phyloP scores from a whole-genome alignment of 2,888 invertebrate species.

The Luperina testacea region DNA sequence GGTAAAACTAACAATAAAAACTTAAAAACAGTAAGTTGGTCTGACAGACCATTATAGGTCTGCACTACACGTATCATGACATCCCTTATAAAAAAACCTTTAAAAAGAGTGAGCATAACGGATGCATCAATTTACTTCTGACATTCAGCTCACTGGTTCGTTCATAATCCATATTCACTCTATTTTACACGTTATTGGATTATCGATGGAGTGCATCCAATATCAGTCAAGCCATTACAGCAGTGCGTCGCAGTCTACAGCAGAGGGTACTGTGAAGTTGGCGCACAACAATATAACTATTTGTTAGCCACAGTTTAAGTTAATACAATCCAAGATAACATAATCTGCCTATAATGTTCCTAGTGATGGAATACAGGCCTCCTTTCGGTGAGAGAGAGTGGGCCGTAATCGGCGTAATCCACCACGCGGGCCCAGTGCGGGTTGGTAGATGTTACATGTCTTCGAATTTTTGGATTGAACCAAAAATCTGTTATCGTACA shows the following conservation, averaged over 20 bases:
- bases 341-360: no score
- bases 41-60: background rate
- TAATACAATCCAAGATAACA: background rate
- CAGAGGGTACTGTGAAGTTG: no score
- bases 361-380: no score
- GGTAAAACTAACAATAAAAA: background rate
- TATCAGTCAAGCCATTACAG: background rate
- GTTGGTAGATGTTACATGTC: no score
- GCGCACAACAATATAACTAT: background rate
- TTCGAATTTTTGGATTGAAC: no score
- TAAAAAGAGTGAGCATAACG: background rate
- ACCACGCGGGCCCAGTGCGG: no score
- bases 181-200: background rate
- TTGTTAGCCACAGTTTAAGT: background rate
- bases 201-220: background rate
- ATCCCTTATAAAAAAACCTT: background rate
- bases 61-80: no score
- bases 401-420: no score
- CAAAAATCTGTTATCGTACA: no score
- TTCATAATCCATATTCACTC: background rate
- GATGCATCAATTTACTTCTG: background rate
- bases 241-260: background rate
- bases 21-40: background rate
- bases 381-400: no score
- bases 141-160: background rate